Conservation (phyloP, 2,888 invertebrate species). For the Drosophila nr. perissopoda region DNA sequence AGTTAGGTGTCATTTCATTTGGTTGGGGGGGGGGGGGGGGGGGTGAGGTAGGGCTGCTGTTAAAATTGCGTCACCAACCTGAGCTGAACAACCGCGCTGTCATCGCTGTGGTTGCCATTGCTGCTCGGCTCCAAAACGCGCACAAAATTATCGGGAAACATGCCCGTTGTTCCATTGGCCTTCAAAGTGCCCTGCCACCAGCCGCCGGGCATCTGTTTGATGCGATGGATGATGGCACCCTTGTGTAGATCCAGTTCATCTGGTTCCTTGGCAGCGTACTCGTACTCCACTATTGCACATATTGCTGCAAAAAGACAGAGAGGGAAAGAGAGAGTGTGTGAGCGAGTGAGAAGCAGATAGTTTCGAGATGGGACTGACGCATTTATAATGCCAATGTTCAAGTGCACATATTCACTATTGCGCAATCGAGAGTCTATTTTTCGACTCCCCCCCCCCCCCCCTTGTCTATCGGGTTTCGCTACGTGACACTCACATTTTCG, state of each 20-base stretch:
- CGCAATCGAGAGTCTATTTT: constrained; percentile 53
- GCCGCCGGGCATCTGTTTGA: constrained; percentile 91
- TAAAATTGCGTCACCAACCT: constrained; percentile 62
- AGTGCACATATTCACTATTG: constrained; percentile 69
- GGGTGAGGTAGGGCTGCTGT: not conserved
- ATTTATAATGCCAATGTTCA: constrained; percentile 50
- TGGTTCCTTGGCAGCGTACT: constrained; percentile 93
- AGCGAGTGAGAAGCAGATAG: constrained; percentile 30
- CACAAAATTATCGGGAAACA: constrained; percentile 98
- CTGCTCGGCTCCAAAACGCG: constrained; percentile 86
- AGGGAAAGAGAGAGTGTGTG: constrained; percentile 1
- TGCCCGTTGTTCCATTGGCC: constrained; percentile 90
- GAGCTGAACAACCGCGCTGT: constrained; percentile 65
- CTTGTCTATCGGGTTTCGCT: constrained; percentile 36
- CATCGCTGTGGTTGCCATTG: constrained; percentile 70
- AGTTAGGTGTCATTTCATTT: constrained; percentile 18
- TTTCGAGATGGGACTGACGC: constrained; percentile 49
- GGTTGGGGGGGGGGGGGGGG: too few relatives aligned
- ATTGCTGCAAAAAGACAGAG: constrained; percentile 83
- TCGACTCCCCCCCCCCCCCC: constrained; percentile 2
- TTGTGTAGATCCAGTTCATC: constrained; percentile 93
- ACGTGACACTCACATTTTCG: constrained; percentile 65
- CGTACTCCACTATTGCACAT: constrained; percentile 94
- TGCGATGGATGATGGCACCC: constrained; percentile 93
- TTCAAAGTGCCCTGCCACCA: constrained; percentile 96